These are phyloP conservation scores for Redunca redunca DNA, from an alignment of 2,113 vertebrate genomes.

Conservation along the genomic window DNA sequence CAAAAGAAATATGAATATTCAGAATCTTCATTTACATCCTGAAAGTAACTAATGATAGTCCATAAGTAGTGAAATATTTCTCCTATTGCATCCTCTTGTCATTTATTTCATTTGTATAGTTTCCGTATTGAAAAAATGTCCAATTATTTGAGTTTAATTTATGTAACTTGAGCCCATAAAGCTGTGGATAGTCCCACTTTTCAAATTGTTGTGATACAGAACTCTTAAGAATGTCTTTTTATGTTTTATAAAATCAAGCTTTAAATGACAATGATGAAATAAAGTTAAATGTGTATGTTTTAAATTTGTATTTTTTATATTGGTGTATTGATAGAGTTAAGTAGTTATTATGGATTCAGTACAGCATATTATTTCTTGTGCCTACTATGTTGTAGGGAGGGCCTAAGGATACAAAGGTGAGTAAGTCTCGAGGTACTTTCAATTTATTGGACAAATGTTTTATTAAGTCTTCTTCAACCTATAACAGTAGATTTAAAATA, in stretches of 20 bases:
- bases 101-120: conserved; percentile 6
- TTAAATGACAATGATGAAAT: conserved; percentile 44
- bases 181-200: background rate
- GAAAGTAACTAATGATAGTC: background rate
- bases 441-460: background rate
- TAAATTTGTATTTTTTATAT: background rate
- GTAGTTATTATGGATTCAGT: background rate
- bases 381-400: background rate
- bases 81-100: background rate
- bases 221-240: conserved; percentile 7
- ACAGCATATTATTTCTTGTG: background rate
- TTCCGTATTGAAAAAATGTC: background rate
- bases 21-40: background rate
- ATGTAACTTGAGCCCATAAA: conserved; percentile 8
- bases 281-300: conserved; percentile 51
- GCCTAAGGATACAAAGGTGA: background rate
- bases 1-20: background rate
- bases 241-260: conserved; percentile 57
- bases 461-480: background rate
- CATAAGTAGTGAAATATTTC: background rate
- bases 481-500: background rate
- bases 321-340: background rate
- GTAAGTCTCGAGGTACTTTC: background rate
- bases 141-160: conserved; percentile 42
- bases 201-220: conserved; percentile 15